phyloP scores from a whole-genome alignment of 2,797 vertebrate genomes.

The Sebastes cheni region DNA sequence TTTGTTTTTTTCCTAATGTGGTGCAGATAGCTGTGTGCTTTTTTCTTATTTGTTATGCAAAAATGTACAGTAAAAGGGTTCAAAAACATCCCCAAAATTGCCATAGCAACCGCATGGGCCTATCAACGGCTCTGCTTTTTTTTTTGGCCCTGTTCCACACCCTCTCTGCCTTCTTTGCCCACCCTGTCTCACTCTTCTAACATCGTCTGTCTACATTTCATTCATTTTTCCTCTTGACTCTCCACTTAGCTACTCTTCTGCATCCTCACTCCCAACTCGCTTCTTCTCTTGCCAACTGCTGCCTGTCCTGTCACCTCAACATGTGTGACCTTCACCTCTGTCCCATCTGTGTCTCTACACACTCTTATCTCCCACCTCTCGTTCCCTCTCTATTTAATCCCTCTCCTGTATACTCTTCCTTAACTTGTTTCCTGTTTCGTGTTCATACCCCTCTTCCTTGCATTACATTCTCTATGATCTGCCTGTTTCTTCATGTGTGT shows the following conservation, averaged over 20 bases:
- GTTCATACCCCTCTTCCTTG: background rate
- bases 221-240: background rate
- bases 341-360: background rate
- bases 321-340: conserved; percentile 6
- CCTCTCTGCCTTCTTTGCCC: background rate
- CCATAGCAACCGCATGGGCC: conserved; percentile 10
- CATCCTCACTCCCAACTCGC: background rate
- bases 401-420: background rate
- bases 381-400: background rate
- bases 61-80: no score
- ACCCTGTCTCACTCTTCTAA: background rate
- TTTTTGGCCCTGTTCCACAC: background rate
- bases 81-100: background rate
- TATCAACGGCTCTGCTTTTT: background rate
- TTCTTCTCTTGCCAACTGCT: background rate
- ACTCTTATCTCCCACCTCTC: background rate
- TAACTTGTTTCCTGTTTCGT: background rate
- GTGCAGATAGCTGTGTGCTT: no score
- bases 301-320: conserved; percentile 2
- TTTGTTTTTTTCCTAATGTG: no score
- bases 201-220: background rate
- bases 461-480: background rate
- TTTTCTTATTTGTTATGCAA: no score
- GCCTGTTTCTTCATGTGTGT: background rate
- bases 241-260: background rate